Evolutionary conservation across 2,113 vertebrate genomes (phyloP).

Genomic region (Gnathonemus longibarbis): DNA sequence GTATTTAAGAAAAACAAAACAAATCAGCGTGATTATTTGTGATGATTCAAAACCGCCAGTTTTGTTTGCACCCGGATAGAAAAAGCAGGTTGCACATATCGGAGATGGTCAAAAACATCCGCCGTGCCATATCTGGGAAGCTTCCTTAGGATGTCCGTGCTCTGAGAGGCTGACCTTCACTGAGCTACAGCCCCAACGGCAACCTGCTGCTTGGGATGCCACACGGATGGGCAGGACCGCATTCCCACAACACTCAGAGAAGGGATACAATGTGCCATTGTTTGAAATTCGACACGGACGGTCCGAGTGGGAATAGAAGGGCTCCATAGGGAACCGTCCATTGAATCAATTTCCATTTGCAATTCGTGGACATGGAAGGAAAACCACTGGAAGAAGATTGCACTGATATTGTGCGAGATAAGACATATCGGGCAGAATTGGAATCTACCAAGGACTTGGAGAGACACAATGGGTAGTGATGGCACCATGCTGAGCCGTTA

Average conservation of each 20-base stretch:
- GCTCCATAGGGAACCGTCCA: background rate
- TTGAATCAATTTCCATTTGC: constrained; percentile 12
- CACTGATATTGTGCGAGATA: background rate
- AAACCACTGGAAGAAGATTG: background rate
- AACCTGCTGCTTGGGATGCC: background rate
- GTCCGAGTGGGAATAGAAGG: background rate
- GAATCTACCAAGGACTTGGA: background rate
- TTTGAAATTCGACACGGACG: background rate
- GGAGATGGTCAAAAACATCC: background rate
- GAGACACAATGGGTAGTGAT: background rate
- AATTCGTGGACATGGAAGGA: background rate
- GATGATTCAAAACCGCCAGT: background rate
- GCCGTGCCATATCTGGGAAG: background rate
- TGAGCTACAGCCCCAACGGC: background rate
- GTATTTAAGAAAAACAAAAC: background rate
- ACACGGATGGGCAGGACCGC: too few species aligned
- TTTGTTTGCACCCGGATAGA: background rate
- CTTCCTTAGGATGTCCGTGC: background rate
- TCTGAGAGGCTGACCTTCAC: background rate
- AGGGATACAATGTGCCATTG: background rate
- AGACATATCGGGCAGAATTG: background rate
- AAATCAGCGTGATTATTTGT: background rate
- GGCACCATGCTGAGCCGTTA: background rate
- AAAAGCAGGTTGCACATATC: background rate
- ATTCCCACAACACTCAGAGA: background rate